Base-by-base conservation (phyloP, 2,888 invertebrate genomes). In the Cephonodes hylas region DNA sequence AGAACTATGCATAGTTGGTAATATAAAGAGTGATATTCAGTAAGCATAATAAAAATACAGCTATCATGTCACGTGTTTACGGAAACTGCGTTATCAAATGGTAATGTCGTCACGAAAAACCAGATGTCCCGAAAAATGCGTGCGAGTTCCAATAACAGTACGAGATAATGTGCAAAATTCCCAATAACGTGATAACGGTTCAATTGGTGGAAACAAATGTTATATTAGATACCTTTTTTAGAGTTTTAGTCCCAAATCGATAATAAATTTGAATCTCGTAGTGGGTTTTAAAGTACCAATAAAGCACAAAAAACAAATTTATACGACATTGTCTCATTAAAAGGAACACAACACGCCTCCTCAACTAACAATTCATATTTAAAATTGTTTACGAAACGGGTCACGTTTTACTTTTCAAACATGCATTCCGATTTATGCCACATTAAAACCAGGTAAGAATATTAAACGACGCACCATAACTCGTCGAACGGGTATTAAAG, bases 391-490 rank as follows among this genome's bases (percentile, higher is more conserved):
- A 53, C 27, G 18, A 53, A 15, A 27, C 53, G 18, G 18, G 18
- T 53, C 53, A 53, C 53, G 53, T 53, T 31, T 27, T 10, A 31
- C 31, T 53, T 31, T 53, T 53, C 27, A 31, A 53, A 53, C 31
- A 31, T 53, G 53, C 53, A 53, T 53, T 27, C 31, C 53, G 53
- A 53, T 53, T 53, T 53, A 53, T 53, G 27, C 27, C 18, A 27
- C 31, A 53, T 31, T 27, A 53, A 48, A 27, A 53, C 53, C 5
- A 15, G 10, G 10, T 31, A 13, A 10, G 53, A 53, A 59, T 44
- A 59, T 44, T 59, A 59, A 59, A 44, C 66, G 66, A 60, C 66
- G 80, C 81, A 81, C 77, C 63, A 25, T 65, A 64, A 66, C 60
- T 48, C 31, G 72, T 73, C 76, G 81, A 58, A 66, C 64, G 65